Evolutionary conservation across 2,888 invertebrate genomes (phyloP).

Genomic region (Allacma fusca): DNA sequence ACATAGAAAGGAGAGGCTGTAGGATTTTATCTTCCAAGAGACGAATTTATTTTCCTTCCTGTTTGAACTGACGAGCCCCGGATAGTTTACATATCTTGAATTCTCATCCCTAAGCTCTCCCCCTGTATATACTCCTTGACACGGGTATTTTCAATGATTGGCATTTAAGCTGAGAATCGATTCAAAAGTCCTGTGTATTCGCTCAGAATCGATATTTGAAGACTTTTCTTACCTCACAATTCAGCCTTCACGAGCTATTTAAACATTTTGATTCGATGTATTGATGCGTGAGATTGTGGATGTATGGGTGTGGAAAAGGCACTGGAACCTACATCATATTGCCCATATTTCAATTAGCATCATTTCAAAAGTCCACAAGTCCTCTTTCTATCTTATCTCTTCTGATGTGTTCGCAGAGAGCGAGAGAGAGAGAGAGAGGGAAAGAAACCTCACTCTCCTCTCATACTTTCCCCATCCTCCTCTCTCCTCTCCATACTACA

Average conservation of each 20-base stretch:
- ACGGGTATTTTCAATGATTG: slow-evolving; percentile 13
- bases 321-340: background rate
- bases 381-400: background rate
- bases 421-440: background rate
- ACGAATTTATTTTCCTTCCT: slow-evolving; percentile 22
- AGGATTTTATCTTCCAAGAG: slow-evolving; percentile 25
- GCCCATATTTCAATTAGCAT: slow-evolving; percentile 33
- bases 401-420: background rate
- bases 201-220: slow-evolving; percentile 19
- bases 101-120: slow-evolving; percentile 16
- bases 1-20: slow-evolving; percentile 22
- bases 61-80: slow-evolving; percentile 4
- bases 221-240: slow-evolving; percentile 17
- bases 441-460: background rate
- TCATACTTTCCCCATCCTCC: background rate
- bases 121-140: slow-evolving; percentile 15
- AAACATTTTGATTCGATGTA: slow-evolving; percentile 33
- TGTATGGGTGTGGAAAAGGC: background rate
- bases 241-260: slow-evolving; percentile 30
- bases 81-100: slow-evolving; percentile 13
- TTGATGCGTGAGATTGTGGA: slow-evolving; percentile 11
- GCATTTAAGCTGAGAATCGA: slow-evolving; percentile 17
- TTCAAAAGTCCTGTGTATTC: background rate
- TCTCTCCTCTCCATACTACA: background rate
- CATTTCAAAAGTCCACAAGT: slow-evolving; percentile 24